These are phyloP conservation scores for Sceloporus tristichus DNA, from an alignment of 2,113 vertebrate genomes.

Conservation along the genomic window DNA sequence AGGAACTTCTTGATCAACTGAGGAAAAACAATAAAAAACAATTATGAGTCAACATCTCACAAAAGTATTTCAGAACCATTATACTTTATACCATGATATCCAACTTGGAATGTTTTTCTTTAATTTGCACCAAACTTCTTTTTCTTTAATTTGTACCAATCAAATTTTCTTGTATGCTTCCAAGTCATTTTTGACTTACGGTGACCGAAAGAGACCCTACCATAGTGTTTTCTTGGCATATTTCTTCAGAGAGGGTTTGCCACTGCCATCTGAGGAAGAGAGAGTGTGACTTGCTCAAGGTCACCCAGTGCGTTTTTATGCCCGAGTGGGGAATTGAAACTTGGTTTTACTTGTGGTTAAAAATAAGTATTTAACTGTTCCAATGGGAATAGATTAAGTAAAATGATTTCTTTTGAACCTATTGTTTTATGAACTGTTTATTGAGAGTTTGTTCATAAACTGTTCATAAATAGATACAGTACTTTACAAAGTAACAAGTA, in stretches of 20 bases:
- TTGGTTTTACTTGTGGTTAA: no score
- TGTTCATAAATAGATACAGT: background rate
- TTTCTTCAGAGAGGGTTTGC: background rate
- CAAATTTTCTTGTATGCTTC: no score
- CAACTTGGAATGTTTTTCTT: background rate
- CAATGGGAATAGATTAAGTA: background rate
- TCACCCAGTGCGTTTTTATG: no score
- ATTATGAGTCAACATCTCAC: fast-evolving
- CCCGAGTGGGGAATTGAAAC: no score
- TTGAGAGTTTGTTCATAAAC: background rate
- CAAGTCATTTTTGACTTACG: no score
- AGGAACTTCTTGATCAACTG: slow-evolving; percentile 92
- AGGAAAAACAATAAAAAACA: slow-evolving; percentile 42
- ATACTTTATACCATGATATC: background rate
- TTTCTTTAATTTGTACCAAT: no score
- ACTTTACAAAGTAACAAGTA: background rate
- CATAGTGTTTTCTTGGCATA: no score
- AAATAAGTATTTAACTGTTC: background rate
- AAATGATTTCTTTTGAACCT: background rate
- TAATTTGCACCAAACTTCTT: background rate
- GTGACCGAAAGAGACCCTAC: no score
- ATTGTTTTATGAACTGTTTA: background rate
- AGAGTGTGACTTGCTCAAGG: no score
- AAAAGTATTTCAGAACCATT: background rate
- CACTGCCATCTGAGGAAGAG: no score